Evolutionary conservation across 2,888 invertebrate genomes (phyloP), one percentile per base, ranked within the genome.

Genomic region (Andrena bicolor): DNA sequence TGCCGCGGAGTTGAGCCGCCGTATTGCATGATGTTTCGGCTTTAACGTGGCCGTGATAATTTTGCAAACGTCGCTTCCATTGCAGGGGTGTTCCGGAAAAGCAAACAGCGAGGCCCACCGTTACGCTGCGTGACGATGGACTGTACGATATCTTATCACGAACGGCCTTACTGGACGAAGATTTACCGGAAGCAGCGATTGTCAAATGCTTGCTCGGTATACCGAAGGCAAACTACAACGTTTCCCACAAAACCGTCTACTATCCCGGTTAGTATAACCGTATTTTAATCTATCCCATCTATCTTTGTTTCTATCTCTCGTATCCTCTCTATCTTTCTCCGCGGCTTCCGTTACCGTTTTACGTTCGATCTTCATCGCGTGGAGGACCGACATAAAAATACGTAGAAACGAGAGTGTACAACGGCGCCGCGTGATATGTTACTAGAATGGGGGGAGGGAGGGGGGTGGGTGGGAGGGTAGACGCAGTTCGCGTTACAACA

Each of bases 131-230:
- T 41, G 82, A 88, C 16, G 91, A 92, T 76, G 90, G 90, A 32
- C 89, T 90, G 53, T 93, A 90, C 86, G 90, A 91, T 80, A 92
- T 93, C 84, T 86, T 90, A 80, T 89, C 91, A 71, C 90, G 90
- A 69, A 93, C 94, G 73, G 83, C 89, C 71, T 80, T 92, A 51
- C 87, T 91, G 83, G 90, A 93, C 74, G 89, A 91, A 70, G 90
- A 92, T 83, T 85, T 91, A 76, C 90, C 90, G 65, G 90, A 91
- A 76, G 86, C 91, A 13, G 88, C 92, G 41, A 84, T 91, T 64
- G 86, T 93, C 68, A 93, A 91, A 83, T 93, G 93, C 82, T 88
- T 89, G 49, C 91, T 93, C 61, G 90, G 90, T 79, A 93, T 93
- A 86, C 92, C 93, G 23, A 86, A 83, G 66, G 92, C 90, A 26